phyloP scores from a whole-genome alignment of 1,140 invertebrate species.

The Triops longicaudatus region DNA sequence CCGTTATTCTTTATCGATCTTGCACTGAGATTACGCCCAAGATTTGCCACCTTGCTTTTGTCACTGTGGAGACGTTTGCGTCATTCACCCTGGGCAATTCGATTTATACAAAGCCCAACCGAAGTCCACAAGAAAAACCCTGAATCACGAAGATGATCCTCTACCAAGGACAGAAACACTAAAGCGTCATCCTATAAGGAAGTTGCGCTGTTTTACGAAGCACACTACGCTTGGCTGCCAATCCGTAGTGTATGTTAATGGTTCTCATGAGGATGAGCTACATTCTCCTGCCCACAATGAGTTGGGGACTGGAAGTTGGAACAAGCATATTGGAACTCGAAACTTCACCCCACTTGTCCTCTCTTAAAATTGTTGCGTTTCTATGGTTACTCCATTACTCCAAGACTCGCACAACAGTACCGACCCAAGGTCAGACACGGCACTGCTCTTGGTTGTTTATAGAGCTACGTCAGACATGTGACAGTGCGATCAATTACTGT shows the following conservation, averaged over 20 bases:
- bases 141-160: slow-evolving; percentile 2
- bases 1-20: too few relatives aligned
- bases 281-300: background rate
- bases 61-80: background rate
- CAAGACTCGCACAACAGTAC: background rate
- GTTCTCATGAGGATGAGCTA: background rate
- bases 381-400: slow-evolving; percentile 3
- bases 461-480: background rate
- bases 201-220: background rate
- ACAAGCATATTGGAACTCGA: background rate
- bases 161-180: background rate
- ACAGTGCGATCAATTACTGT: background rate
- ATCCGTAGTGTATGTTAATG: background rate
- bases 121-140: background rate
- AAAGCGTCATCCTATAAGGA: background rate
- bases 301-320: background rate
- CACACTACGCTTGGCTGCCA: background rate
- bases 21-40: background rate
- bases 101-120: background rate
- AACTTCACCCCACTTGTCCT: background rate
- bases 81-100: background rate
- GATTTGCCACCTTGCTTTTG: background rate
- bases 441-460: background rate
- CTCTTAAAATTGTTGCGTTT: background rate
- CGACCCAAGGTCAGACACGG: background rate